phyloP scores from a whole-genome alignment of 2,797 vertebrate genomes.

The Thripadectes ignobilis region DNA sequence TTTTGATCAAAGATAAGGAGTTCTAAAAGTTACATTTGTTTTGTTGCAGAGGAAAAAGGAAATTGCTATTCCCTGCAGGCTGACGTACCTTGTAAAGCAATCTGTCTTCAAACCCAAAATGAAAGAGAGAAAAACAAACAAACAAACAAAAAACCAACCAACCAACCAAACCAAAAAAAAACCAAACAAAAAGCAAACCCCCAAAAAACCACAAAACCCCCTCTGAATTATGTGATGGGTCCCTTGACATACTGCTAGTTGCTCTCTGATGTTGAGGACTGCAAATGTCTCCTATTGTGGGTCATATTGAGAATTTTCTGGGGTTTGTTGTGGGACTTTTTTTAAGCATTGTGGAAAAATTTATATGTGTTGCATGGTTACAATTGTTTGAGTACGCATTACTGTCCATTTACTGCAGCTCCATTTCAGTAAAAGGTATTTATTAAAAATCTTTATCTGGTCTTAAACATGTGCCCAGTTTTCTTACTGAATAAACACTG shows the following conservation, averaged over 20 bases:
- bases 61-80: constrained; percentile 84
- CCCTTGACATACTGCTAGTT: constrained; percentile 74
- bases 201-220: no score
- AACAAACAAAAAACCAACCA: no score
- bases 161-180: no score
- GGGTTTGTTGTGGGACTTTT: fast-evolving
- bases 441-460: neutral
- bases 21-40: constrained; percentile 81
- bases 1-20: constrained; percentile 88
- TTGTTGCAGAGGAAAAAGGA: constrained; percentile 81
- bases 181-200: no score
- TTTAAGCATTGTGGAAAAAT: neutral
- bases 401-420: neutral
- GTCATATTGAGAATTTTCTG: neutral
- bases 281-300: constrained; percentile 73
- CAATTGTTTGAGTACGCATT: neutral
- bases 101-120: constrained; percentile 74
- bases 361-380: neutral
- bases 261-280: constrained; percentile 71
- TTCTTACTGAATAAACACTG: neutral
- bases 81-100: constrained; percentile 84
- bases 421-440: neutral
- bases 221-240: constrained; percentile 69
- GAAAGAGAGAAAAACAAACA: constrained; percentile 60
- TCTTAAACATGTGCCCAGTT: fast-evolving